Base-by-base conservation (phyloP, 2,888 invertebrate genomes). In the Panopea generosa region DNA sequence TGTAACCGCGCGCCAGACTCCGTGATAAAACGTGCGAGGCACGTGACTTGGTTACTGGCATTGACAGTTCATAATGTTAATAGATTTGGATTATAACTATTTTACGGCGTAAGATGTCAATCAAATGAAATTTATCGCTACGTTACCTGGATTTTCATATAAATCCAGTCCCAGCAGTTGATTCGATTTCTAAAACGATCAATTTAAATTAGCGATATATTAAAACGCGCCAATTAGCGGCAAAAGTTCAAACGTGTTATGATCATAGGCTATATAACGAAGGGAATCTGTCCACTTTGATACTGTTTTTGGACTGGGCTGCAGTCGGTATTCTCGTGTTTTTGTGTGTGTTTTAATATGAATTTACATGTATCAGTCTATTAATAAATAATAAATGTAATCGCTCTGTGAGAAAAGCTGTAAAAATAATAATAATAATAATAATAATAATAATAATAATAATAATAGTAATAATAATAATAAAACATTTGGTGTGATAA, bases 41-140 rank as follows among this genome's bases (percentile, higher is more conserved):
- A 62, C 62, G 62, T 62, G 62, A 62, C 62, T 24, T 50, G 38
- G 50, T 50, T 50, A 50, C 16, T 62, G 52, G 43, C 52, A 63
- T 43, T 38, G 63, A 63, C 63, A 63, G 26, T 14, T 24, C 24
- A 26, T 14, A 43, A 16, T 26, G 53, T 63, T 38, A 55, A 63
- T 63, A 11, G 47, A 53, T 53, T 63, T 53, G 63, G 45, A 63
- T 63, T 55, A n/a, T 20, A 43, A 27, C 55, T 43, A 53, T 43
- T 65, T 65, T 47, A 43, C 45, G 27, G 26, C 45, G 1, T 18
- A 45, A 20, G 16, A 16, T 20, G 65, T 53, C 65, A 65, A 55
- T 65, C 65, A 55, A 40, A 24, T 38, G 16, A 18, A 6, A 53
- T 18, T 3, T 38, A 4, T 9, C 40, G 63, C 53, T 26, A 26